phyloP scores from a whole-genome alignment of 2,113 vertebrate genomes.

The Labeo catla region DNA sequence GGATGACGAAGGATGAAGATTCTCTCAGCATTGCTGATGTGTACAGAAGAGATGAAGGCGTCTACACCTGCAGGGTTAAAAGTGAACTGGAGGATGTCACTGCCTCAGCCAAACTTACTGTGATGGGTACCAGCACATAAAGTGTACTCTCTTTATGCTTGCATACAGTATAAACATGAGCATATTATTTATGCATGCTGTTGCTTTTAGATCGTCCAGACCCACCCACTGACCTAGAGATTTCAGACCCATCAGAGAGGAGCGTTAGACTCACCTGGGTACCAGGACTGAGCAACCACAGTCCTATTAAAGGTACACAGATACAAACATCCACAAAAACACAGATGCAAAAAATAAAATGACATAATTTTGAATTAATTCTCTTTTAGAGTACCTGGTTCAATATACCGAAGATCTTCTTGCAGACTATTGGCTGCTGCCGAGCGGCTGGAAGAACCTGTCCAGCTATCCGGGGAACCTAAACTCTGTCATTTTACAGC shows the following conservation, averaged over 20 bases:
- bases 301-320: conserved; percentile 86
- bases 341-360: background rate
- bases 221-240: conserved; percentile 85
- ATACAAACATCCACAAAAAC: background rate
- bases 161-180: background rate
- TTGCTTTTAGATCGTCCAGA: conserved; percentile 84
- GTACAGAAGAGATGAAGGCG: conserved; percentile 86
- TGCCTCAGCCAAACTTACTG: conserved; percentile 88
- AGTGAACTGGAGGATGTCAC: conserved; percentile 90
- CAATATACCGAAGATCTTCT: conserved; percentile 89
- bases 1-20: conserved; percentile 90
- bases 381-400: conserved; percentile 83
- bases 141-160: background rate
- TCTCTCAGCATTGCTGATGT: conserved; percentile 87
- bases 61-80: conserved; percentile 89
- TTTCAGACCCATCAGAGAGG: conserved; percentile 89
- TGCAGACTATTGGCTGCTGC: conserved; percentile 76
- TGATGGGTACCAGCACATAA: conserved; percentile 81
- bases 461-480: conserved; percentile 87
- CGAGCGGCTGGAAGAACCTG: conserved; percentile 88
- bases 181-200: background rate
- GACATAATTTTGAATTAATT: background rate
- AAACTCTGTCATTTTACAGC: conserved; percentile 86
- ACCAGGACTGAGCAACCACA: conserved; percentile 90
- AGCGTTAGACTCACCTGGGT: conserved; percentile 90